Percentiles rank a stretch among this genome's conserved stretches.
These are phyloP conservation scores for Coleophora deauratella DNA, from an alignment of 2,888 invertebrate genomes.

Conservation along the genomic window DNA sequence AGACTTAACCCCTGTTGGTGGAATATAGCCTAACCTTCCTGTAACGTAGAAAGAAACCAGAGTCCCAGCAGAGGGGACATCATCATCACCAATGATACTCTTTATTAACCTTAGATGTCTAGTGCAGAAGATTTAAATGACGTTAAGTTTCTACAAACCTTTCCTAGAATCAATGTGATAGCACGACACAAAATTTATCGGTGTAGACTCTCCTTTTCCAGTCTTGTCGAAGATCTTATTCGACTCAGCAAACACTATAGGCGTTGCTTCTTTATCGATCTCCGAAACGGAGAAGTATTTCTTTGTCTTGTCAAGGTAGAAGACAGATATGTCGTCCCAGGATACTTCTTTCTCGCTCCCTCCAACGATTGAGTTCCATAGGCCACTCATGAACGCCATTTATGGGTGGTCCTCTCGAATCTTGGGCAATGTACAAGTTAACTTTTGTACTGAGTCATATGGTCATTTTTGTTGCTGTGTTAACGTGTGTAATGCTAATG, in stretches of 20 bases:
- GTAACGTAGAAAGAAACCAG: too few relatives aligned
- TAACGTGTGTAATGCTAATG: too few relatives aligned
- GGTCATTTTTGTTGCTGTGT: too few relatives aligned
- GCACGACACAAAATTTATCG: conserved; percentile 75
- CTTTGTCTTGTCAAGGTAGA: conserved; percentile 71
- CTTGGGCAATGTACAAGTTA: too few relatives aligned
- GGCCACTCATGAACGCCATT: conserved; percentile 68
- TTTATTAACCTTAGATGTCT: too few relatives aligned
- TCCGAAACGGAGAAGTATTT: conserved; percentile 81
- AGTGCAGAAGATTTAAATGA: too few relatives aligned
- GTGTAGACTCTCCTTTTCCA: conserved; percentile 72
- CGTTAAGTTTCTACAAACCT: conserved; percentile 77
- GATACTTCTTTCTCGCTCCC: conserved; percentile 48
- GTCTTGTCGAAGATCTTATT: conserved; percentile 65
- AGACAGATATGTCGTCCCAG: conserved; percentile 60
- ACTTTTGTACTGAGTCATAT: too few relatives aligned
- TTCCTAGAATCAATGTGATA: conserved; percentile 78
- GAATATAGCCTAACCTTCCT: too few relatives aligned
- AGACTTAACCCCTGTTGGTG: too few relatives aligned
- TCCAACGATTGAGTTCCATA: conserved; percentile 67
- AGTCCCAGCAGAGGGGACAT: too few relatives aligned
- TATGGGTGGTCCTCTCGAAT: conserved; percentile 18
- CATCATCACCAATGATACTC: too few relatives aligned
- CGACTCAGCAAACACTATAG: conserved; percentile 74
- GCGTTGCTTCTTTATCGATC: conserved; percentile 73